Base-by-base conservation (phyloP, 2,888 invertebrate species). In the Alviniconcha strummeri region DNA sequence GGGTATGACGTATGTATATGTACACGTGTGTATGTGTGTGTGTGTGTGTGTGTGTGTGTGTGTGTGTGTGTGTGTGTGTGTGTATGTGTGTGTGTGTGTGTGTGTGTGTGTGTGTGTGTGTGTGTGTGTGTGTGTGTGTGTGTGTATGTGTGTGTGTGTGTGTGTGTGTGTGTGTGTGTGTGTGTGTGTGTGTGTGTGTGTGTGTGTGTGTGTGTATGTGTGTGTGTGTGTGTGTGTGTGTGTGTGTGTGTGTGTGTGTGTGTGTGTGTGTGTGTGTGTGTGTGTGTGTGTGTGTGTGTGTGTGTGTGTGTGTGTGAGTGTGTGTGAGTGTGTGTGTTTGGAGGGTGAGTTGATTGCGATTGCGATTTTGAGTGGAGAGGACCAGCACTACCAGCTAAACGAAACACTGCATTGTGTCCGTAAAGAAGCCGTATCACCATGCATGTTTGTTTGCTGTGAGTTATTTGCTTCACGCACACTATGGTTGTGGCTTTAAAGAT, bases 141-240 rank as follows among this genome's bases (percentile, higher is more conserved):
- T 64, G 64, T 13, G 64, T 36, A 3, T 36, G 36, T 36, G 36
- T 36, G 36, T 36, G 36, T 36, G 36, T 36, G 36, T 36, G 36
- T 36, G 36, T 36, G 52, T 52, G 13, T 75, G 52, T 52, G 52
- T 75, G 52, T 52, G 52, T n/a, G 52, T 52, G 52, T n/a, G 75
- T 75, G 75, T 75, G 75, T 54, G 69, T 69, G n/a, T 17, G 69
- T 69, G 69, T 69, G 69, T 69, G 69, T 69, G 69, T 69, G n/a
- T 69, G n/a, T 69, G 69, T 69, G 69, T 69, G 69, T 69, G 69
- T 69, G n/a, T 69, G 13, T 69, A 7, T n/a, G 69, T 69, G 15
- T n/a, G 69, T 69, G 69, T n/a, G 17, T 69, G 13, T 7, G n/a
- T 15, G 69, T n/a, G 69, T 69, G 69, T n/a, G 69, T 69, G 69